Conservation (phyloP, 2,888 invertebrate genomes). For the Dendrolimus houi region DNA sequence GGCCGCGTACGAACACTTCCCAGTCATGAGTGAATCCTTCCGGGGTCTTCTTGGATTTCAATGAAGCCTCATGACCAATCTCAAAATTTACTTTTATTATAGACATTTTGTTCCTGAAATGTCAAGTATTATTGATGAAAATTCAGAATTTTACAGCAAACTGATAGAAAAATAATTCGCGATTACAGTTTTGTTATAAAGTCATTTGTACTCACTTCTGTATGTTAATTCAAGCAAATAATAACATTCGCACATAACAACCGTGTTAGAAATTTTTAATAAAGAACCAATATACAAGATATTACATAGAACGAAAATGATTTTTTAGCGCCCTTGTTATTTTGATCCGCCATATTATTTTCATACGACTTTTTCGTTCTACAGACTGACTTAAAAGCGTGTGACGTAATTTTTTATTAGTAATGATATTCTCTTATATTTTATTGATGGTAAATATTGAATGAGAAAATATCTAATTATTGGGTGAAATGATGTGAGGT, state of each 20-base stretch:
- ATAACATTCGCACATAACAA: conserved; percentile 23
- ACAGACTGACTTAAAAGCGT: conserved; percentile 5
- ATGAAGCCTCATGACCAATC: conserved; percentile 92
- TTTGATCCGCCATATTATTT: conserved; percentile 71
- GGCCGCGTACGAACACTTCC: conserved; percentile 95
- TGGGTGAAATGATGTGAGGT: too few relatives aligned
- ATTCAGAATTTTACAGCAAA: conserved; percentile 10
- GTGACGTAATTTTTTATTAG: background rate
- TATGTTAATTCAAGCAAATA: conserved; percentile 13
- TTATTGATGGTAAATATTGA: too few relatives aligned
- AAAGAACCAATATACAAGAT: conserved; percentile 30
- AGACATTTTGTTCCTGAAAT: conserved; percentile 46
- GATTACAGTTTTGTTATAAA: conserved; percentile 7
- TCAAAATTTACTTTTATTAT: conserved; percentile 85
- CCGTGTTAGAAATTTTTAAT: conserved; percentile 21
- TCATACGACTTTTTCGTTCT: conserved; percentile 8
- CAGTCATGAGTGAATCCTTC: conserved; percentile 98
- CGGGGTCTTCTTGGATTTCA: conserved; percentile 87
- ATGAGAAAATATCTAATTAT: too few relatives aligned
- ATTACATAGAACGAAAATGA: conserved; percentile 46
- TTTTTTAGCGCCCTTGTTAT: conserved; percentile 75
- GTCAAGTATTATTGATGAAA: conserved; percentile 11
- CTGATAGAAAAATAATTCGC: conserved; percentile 22
- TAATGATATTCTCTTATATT: too few relatives aligned
- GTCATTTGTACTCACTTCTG: conserved; percentile 24